phyloP scores from a whole-genome alignment of 1,140 invertebrate genomes.

The Latrodectus geometricus region DNA sequence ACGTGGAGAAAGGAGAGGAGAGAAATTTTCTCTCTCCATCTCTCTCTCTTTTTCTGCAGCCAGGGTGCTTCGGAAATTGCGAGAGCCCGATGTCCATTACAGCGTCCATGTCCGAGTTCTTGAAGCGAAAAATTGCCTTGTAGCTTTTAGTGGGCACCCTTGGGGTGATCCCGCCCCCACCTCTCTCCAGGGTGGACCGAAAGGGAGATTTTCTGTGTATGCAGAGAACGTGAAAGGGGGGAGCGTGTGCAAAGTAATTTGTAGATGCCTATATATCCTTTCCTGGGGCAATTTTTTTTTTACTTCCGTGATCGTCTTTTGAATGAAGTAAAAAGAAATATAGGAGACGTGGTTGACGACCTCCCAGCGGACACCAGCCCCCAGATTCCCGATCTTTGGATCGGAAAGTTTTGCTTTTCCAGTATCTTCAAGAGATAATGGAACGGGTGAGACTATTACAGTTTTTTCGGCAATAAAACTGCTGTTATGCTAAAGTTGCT shows the following conservation, averaged over 20 bases:
- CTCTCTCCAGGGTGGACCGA: not conserved
- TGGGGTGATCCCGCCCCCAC: slow-evolving; percentile 9
- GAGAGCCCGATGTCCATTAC: slow-evolving; percentile 57
- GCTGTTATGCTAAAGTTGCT: too few relatives aligned
- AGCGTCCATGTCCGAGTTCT: slow-evolving; percentile 58
- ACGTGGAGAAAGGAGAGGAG: not conserved
- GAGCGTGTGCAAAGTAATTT: slow-evolving; percentile 32
- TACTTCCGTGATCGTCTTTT: too few relatives aligned
- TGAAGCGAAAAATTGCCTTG: slow-evolving; percentile 61
- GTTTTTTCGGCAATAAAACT: too few relatives aligned
- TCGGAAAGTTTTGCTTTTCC: too few relatives aligned
- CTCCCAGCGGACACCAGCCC: too few relatives aligned
- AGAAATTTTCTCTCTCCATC: not conserved
- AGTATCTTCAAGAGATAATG: too few relatives aligned
- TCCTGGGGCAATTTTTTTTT: not conserved
- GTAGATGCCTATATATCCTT: not conserved
- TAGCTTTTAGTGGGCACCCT: slow-evolving; percentile 58
- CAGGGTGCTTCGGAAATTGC: slow-evolving; percentile 51
- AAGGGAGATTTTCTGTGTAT: not conserved
- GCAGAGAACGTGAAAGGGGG: not conserved
- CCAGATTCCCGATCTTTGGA: too few relatives aligned
- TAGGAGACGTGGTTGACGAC: too few relatives aligned
- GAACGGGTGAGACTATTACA: too few relatives aligned
- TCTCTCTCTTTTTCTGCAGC: not conserved
- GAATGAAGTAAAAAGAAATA: too few relatives aligned